phyloP scores from a whole-genome alignment of 2,888 invertebrate genomes.

The Dioctria linearis region DNA sequence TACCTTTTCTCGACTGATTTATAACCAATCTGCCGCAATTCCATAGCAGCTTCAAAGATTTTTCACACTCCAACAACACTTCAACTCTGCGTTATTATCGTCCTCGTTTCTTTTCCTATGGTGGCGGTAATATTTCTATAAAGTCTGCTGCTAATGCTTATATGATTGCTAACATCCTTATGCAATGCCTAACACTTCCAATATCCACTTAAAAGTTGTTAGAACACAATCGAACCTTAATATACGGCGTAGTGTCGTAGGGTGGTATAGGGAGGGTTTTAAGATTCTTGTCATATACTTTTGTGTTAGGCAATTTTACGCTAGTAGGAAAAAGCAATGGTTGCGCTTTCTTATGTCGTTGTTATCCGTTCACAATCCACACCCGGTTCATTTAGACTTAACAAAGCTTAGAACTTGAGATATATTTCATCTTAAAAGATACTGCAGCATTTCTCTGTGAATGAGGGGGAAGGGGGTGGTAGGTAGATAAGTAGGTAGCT shows the following conservation, averaged over 20 bases:
- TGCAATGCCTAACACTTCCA: background rate
- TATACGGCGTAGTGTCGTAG: background rate
- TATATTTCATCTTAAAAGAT: constrained; percentile 12
- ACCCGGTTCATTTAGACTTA: background rate
- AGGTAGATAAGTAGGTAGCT: background rate
- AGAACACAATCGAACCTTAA: constrained; percentile 15
- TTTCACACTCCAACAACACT: no score
- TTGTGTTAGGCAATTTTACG: constrained; percentile 36
- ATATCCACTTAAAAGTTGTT: constrained; percentile 1
- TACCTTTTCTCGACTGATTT: no score
- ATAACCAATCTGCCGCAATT: no score
- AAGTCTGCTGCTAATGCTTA: no score
- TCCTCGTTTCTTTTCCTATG: no score
- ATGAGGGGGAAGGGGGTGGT: background rate
- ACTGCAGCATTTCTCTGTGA: constrained; percentile 12
- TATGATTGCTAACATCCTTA: background rate
- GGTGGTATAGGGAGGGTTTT: background rate
- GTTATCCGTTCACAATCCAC: background rate
- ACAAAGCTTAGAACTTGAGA: background rate
- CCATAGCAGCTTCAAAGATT: no score
- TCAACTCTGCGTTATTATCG: no score
- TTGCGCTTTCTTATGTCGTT: constrained; percentile 8
- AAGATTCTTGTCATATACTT: background rate
- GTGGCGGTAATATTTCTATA: no score
- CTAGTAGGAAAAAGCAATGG: constrained; percentile 16